phyloP scores from a whole-genome alignment of 2,797 vertebrate genomes.

The Enteromius fasciolatus region DNA sequence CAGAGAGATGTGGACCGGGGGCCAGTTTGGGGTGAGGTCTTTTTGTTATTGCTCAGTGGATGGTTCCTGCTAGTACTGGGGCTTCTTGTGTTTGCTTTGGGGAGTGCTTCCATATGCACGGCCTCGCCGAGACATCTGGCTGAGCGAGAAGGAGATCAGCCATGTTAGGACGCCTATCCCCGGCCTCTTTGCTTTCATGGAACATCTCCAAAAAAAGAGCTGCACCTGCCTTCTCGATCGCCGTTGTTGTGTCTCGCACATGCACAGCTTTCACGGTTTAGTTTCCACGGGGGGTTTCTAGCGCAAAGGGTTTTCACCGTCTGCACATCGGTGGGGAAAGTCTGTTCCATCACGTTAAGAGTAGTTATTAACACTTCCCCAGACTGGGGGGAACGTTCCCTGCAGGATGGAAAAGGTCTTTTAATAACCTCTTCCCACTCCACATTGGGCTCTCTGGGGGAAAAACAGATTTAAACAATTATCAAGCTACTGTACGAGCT shows the following conservation, averaged over 20 bases:
- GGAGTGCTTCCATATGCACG: constrained; percentile 82
- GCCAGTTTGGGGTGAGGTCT: constrained; percentile 60
- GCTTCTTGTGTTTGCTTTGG: constrained; percentile 78
- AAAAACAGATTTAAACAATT: constrained; percentile 75
- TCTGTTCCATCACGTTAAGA: constrained; percentile 63
- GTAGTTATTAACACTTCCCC: constrained; percentile 71
- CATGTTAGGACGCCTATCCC: constrained; percentile 46
- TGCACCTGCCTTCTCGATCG: constrained; percentile 38
- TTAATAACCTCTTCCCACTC: constrained; percentile 59
- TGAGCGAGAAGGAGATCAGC: constrained; percentile 44
- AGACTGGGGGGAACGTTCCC: constrained; percentile 67
- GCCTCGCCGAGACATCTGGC: constrained; percentile 57
- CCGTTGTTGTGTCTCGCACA: constrained; percentile 39
- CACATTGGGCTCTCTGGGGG: constrained; percentile 54
- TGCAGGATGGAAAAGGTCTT: constrained; percentile 71
- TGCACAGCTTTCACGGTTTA: constrained; percentile 4
- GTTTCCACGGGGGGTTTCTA: constrained; percentile 37
- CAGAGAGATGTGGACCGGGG: constrained; percentile 47
- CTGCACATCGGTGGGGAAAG: constrained; percentile 56
- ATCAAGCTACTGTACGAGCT: constrained; percentile 69
- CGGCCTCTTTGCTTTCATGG: constrained; percentile 44
- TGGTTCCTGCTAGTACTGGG: constrained; percentile 72
- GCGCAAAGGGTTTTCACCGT: constrained; percentile 47
- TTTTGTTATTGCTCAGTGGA: constrained; percentile 77
- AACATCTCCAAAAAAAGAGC: constrained; percentile 48